Conservation (phyloP, 2,113 vertebrate species). For the Sarotherodon lohbergeri region DNA sequence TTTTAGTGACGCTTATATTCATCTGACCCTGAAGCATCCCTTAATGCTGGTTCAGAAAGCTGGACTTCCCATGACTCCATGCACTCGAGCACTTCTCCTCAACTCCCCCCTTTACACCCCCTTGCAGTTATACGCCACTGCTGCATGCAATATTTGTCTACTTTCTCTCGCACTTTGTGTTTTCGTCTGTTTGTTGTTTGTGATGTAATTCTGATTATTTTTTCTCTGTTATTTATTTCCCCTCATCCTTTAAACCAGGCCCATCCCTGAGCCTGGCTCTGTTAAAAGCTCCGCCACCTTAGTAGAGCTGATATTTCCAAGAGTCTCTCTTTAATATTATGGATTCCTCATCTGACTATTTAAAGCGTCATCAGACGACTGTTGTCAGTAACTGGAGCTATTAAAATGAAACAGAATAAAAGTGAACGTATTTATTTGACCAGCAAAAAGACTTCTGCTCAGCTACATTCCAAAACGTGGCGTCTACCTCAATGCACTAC, state of each 20-base stretch:
- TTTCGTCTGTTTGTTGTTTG: neutral
- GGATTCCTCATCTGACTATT: neutral
- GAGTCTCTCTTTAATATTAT: neutral
- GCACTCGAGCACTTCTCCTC: neutral
- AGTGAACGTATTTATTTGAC: neutral
- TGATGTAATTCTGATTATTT: neutral
- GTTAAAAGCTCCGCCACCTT: neutral
- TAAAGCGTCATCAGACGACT: neutral
- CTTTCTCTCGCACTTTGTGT: neutral
- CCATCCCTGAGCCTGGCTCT: neutral
- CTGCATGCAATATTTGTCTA: neutral
- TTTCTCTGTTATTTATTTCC: neutral
- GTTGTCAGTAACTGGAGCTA: neutral
- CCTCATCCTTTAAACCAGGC: neutral
- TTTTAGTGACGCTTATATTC: rapidly evolving
- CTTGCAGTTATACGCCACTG: neutral
- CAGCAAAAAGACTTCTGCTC: neutral
- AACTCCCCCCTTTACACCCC: neutral
- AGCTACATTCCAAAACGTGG: neutral
- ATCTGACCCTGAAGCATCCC: neutral
- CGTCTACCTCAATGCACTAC: neutral
- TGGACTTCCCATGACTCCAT: neutral
- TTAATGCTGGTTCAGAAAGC: neutral
- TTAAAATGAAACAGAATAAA: neutral
- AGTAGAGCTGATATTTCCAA: neutral